A percentile compares a stretch with the other conserved stretches of the same genome.
Conservation (phyloP, 2,113 vertebrate species). For the Hippocampus comes region DNA sequence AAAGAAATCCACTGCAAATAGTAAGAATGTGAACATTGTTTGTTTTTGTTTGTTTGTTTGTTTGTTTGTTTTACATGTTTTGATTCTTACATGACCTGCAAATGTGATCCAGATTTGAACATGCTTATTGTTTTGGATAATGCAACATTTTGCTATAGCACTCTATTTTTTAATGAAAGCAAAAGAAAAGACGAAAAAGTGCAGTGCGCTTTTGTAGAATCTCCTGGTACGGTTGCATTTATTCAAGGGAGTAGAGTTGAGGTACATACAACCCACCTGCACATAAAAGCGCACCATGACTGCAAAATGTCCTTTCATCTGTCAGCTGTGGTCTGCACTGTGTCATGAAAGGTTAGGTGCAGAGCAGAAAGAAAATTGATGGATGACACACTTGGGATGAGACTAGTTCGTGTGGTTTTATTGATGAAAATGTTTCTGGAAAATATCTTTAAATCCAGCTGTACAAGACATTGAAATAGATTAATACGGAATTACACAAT, state of each 20-base stretch:
- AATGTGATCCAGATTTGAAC: background rate
- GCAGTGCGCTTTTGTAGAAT: background rate
- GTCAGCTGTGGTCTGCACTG: conserved; percentile 51
- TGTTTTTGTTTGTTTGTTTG: no score
- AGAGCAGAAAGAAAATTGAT: conserved; percentile 34
- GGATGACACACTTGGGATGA: conserved; percentile 22
- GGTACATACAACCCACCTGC: conserved; percentile 34
- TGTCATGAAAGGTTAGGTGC: conserved; percentile 35
- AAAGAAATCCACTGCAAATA: no score
- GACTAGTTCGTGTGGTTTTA: background rate
- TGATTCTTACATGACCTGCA: background rate
- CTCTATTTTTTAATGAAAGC: background rate
- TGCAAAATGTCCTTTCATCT: conserved; percentile 37
- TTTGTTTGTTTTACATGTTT: background rate
- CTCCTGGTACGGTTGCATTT: conserved; percentile 30
- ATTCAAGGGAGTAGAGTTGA: conserved; percentile 29
- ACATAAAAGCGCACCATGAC: conserved; percentile 13
- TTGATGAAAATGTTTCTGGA: conserved; percentile 3
- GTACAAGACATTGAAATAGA: background rate
- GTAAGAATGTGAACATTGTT: no score
- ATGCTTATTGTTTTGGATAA: background rate
- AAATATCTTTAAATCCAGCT: conserved; percentile 8
- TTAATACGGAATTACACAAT: background rate
- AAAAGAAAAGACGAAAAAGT: background rate
- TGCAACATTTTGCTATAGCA: background rate